Conservation (phyloP, 2,797 vertebrate genomes). For the Microtus agrestis region DNA sequence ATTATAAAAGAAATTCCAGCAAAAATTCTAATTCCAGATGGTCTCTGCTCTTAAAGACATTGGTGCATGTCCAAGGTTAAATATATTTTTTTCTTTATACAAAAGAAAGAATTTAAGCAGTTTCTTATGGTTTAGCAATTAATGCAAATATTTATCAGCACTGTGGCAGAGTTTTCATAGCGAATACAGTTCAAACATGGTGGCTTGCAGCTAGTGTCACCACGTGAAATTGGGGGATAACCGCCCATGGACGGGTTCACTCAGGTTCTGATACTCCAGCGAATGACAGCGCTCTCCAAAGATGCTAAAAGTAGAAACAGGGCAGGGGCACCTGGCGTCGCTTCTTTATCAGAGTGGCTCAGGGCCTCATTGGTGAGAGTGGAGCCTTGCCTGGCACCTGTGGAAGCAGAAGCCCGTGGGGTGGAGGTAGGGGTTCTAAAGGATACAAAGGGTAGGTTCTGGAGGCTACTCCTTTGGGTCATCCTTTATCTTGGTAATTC, state of each 20-base stretch:
- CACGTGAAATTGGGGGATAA: conserved; percentile 72
- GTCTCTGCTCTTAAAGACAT: conserved; percentile 13
- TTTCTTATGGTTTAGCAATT: conserved; percentile 45
- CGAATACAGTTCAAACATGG: conserved; percentile 48
- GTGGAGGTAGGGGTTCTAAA: background rate
- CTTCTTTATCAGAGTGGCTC: conserved; percentile 57
- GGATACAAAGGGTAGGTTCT: background rate
- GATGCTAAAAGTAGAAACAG: conserved; percentile 35
- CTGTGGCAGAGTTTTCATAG: conserved; percentile 22
- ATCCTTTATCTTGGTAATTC: conserved; percentile 21
- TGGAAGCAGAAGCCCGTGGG: background rate
- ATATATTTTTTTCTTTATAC: conserved; percentile 4
- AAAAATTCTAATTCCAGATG: background rate
- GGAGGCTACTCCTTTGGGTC: background rate
- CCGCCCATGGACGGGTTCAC: conserved; percentile 48
- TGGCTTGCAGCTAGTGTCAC: conserved; percentile 5
- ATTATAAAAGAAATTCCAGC: background rate
- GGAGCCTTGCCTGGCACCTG: conserved; percentile 69
- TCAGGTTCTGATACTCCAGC: conserved; percentile 35
- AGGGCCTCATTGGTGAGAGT: conserved; percentile 60
- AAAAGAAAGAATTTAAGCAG: background rate
- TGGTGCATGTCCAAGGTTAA: background rate
- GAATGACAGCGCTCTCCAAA: conserved; percentile 12
- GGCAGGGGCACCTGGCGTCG: background rate
- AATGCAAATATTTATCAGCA: conserved; percentile 57